phyloP scores from a whole-genome alignment of 37 sponge, comb jelly and placozoan species.

The Mnemiopsis leidyi region DNA sequence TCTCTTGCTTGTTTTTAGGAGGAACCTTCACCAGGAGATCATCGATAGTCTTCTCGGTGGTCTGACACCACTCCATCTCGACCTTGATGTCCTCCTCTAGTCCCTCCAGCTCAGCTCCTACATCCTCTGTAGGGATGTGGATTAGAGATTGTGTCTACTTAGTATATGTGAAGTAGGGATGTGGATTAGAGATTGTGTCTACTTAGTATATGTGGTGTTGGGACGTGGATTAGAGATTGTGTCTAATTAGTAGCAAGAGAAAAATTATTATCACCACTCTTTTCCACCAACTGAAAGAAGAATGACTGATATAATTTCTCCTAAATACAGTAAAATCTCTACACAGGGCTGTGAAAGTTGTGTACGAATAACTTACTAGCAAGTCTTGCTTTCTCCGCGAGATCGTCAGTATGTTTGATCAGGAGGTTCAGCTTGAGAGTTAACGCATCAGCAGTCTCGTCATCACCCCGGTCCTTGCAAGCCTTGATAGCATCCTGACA shows the following conservation, averaged over 20 bases:
- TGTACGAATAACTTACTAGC: not conserved
- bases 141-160: too few relatives aligned
- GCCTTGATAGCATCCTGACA: not conserved
- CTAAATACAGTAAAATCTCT: too few relatives aligned
- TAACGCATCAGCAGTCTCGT: constrained; percentile 3
- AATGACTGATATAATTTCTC: too few relatives aligned
- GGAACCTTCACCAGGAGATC: not conserved
- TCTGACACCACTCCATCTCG: constrained; percentile 1
- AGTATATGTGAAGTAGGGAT: too few relatives aligned
- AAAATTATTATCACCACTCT: too few relatives aligned
- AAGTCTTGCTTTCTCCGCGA: not conserved
- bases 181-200: too few relatives aligned
- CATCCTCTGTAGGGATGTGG: constrained; percentile 4
- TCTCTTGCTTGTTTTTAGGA: not conserved
- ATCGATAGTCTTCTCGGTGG: constrained; percentile 35
- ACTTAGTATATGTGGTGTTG: too few relatives aligned
- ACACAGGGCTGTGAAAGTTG: too few relatives aligned
- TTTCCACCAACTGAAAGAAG: too few relatives aligned
- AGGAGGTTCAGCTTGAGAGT: constrained; percentile 24
- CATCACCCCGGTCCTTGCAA: not conserved
- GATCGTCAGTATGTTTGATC: not conserved
- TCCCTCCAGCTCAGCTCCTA: not conserved
- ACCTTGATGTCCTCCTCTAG: constrained; percentile 44
- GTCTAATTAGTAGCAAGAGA: too few relatives aligned
- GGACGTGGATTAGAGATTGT: too few relatives aligned